Conservation (phyloP, 2,888 invertebrate species). For the Thymelicus sylvestris region DNA sequence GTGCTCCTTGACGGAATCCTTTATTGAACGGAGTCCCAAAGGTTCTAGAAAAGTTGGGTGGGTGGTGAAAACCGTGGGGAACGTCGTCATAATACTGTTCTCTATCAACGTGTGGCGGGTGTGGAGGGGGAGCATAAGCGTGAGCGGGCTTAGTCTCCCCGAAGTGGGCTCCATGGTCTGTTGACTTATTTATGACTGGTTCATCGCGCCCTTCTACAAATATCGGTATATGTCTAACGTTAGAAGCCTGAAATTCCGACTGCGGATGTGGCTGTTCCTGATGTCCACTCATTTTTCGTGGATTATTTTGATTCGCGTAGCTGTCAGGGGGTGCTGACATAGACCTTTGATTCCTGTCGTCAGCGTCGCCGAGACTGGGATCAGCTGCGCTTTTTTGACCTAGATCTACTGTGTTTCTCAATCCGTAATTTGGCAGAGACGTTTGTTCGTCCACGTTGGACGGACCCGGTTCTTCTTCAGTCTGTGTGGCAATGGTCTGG, state of each 20-base stretch:
- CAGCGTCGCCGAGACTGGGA: constrained; percentile 78
- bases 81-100: constrained; percentile 76
- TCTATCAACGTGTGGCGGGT: constrained; percentile 69
- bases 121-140: constrained; percentile 61
- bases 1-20: constrained; percentile 71
- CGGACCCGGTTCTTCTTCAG: constrained; percentile 62
- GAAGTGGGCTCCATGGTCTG: constrained; percentile 68
- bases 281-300: constrained; percentile 67
- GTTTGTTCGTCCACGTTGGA: constrained; percentile 55
- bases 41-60: constrained; percentile 75
- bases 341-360: constrained; percentile 88
- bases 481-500: constrained; percentile 72
- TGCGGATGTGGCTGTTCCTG: constrained; percentile 56
- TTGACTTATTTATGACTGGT: constrained; percentile 88
- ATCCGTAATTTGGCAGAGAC: constrained; percentile 86
- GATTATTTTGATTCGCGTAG: constrained; percentile 58
- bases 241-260: constrained; percentile 63
- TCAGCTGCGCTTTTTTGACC: constrained; percentile 87
- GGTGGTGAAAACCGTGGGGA: constrained; percentile 67
- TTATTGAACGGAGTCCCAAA: constrained; percentile 74
- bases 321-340: constrained; percentile 92
- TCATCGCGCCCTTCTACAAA: constrained; percentile 94
- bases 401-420: constrained; percentile 92
- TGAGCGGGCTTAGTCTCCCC: constrained; percentile 66
- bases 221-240: constrained; percentile 93